Base-by-base conservation (phyloP, 2,113 vertebrate genomes). In the Arizona elegans region DNA sequence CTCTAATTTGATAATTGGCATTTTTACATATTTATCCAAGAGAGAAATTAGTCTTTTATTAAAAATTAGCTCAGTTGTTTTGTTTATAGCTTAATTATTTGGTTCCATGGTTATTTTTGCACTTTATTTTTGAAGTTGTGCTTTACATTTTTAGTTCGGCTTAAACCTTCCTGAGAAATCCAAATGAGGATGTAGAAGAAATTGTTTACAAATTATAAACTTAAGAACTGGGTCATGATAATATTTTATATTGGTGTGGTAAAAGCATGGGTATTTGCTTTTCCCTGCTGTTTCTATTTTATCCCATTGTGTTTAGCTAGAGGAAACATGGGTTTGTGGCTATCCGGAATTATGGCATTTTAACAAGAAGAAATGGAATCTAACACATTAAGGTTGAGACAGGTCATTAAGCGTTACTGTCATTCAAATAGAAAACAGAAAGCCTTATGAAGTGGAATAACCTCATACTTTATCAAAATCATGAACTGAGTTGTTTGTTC, bases 221-320 rank as follows among this genome's bases (percentile, higher is more conserved):
- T 0, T 90, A 59, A 53, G 26, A 92, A 89, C 26, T 52, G 26
- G 33, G 43, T 90, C 59, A 13, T 75, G 33, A 8, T 15, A 33
- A 38, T 65, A 5, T 24, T 62, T 88, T 58, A 59, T 23, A 88
- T 8, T 58, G 38, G 86, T 1, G 26, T 87, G 50, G 81, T 92
- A 43, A 9, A 93, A 90, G 50, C n/a, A 90, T 75, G 23, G 43
- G 50, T 10, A 55, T 91, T 26, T 86, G 29, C 86, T 95, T 90
- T 90, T 90, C 65, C 86, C 50, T 70, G 56, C 86, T 93, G 50
- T 47, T 92, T 47, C 75, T 81, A 26, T 86, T 93, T 96, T 53
- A 92, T 38, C 88, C 70, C 38, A 43, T 3, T 65, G 0, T 89
- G 56, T 11, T n/a, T n/a, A 59, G 17, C n/a, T 2, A 54, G 47